phyloP scores from a whole-genome alignment of 2,888 invertebrate genomes.

The Dioctria rufipes region DNA sequence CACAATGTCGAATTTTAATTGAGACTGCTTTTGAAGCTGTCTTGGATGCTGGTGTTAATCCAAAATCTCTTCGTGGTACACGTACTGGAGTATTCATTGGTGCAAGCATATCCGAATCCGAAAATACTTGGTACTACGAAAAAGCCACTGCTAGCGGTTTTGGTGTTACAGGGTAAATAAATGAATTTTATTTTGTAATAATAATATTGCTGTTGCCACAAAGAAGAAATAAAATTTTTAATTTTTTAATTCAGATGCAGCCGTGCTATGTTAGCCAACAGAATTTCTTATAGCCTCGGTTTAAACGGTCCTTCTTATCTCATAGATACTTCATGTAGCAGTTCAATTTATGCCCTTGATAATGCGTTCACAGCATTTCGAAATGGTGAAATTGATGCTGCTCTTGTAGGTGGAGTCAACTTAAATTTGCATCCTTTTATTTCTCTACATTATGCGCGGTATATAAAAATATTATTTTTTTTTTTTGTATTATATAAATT shows the following conservation, averaged over 20 bases:
- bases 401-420: constrained; percentile 91
- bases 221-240: no score
- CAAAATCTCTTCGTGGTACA: constrained; percentile 76
- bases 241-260: constrained; percentile 77
- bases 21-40: constrained; percentile 86
- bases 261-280: constrained; percentile 92
- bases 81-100: constrained; percentile 84
- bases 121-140: constrained; percentile 81
- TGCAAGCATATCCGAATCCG: constrained; percentile 80
- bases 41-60: constrained; percentile 82
- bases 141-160: constrained; percentile 74
- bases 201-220: not conserved
- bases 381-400: constrained; percentile 88
- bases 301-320: constrained; percentile 90
- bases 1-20: constrained; percentile 83
- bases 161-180: constrained; percentile 68
- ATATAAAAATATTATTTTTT: constrained; percentile 58
- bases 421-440: constrained; percentile 90
- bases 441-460: constrained; percentile 88
- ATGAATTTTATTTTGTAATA: not conserved
- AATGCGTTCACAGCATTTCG: constrained; percentile 84
- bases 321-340: constrained; percentile 96
- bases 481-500: no score
- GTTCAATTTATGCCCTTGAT: constrained; percentile 89
- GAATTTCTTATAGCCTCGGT: constrained; percentile 90